A percentile compares a stretch with the other conserved stretches of the same genome.
These are phyloP conservation scores for Leptinotarsa rubiginosa DNA, from an alignment of 2,888 invertebrate genomes.

Conservation along the genomic window DNA sequence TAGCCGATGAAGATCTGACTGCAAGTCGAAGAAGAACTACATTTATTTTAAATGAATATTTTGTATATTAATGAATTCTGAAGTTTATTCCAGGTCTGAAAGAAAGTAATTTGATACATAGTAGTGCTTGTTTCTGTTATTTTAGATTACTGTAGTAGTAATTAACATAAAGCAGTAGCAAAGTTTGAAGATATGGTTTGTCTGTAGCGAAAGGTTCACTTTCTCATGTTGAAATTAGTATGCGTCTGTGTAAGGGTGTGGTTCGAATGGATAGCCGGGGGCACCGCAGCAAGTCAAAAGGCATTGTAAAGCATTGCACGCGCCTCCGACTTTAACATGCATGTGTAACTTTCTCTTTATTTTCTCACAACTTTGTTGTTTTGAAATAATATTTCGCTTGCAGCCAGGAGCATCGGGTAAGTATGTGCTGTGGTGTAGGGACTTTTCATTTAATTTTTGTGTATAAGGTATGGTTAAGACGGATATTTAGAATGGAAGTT, in stretches of 20 bases:
- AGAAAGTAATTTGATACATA: constrained; percentile 41
- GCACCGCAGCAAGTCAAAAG: constrained; percentile 64
- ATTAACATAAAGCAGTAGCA: constrained; percentile 4
- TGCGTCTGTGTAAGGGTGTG: constrained; percentile 13
- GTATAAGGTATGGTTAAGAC: constrained; percentile 2
- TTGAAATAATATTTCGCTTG: constrained; percentile 57
- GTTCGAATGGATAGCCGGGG: constrained; percentile 54
- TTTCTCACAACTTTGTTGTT: constrained; percentile 49
- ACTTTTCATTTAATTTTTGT: constrained; percentile 24
- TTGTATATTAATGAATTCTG: constrained; percentile 15
- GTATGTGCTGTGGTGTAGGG: constrained; percentile 60
- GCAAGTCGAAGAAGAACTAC: constrained; percentile 52
- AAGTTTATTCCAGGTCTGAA: constrained; percentile 54
- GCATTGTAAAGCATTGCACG: constrained; percentile 65
- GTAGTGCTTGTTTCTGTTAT: constrained; percentile 40
- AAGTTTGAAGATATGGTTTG: background rate
- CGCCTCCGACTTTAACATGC: constrained; percentile 62
- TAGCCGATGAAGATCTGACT: constrained; percentile 46
- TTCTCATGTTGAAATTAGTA: constrained; percentile 1
- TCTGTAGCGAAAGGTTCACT: constrained; percentile 1
- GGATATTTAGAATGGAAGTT: constrained; percentile 13
- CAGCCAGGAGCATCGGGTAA: constrained; percentile 63
- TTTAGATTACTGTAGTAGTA: constrained; percentile 28
- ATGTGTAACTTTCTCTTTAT: constrained; percentile 58
- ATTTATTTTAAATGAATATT: constrained; percentile 21